Base-by-base conservation (phyloP, 1,140 invertebrate genomes). In the Choristoneura fumiferana region DNA sequence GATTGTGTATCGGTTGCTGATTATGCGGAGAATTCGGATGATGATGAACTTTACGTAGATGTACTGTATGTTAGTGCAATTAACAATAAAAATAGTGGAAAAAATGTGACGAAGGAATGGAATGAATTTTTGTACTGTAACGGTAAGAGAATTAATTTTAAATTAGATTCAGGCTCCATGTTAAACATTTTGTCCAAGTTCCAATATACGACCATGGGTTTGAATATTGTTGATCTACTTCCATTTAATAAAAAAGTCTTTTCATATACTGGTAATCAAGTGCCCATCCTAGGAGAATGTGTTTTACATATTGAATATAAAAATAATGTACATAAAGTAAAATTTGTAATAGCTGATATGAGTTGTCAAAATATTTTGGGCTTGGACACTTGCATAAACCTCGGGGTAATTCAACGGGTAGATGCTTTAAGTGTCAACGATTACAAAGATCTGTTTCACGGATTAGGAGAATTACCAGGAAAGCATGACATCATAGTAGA, bases 401-500 rank as follows among this genome's bases (percentile, higher is more conserved):
- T 58, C 17, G 40, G 57, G 8, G 18, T 58, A 10, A 36, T 58
- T 12, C 34, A 52, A 13, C 12, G 57, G n/a, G 15, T 58, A 15
- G 39, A 34, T 52, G 4, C 15, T 29, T 17, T 49, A 8, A 52
- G 37, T 17, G 35, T 37, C 4, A 15, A 52, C 18, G 17, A 37
- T 4, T 58, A 58, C 36, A 37, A 49, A 9, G 57, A 58, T 52
- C 45, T 58, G 15, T 58, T 58, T 49, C 12, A 49, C n/a, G 57
- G 57, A 6, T 35, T 58, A 36, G 43, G 57, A 35, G 33, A 58
- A 49, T 29, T 58, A 8, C 40, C 39, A 12, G 39, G 35, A 6
- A 52, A 33, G 53, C 62, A 60, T 60, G 17, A 65, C 10, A 62
- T 76, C 34, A 40, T 60, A 61, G 45, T 69, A 17, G 65, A 60